Evolutionary conservation across 2,113 vertebrate species (phyloP), one percentile per base, ranked within the genome.

Genomic region (Otolemur garnettii): DNA sequence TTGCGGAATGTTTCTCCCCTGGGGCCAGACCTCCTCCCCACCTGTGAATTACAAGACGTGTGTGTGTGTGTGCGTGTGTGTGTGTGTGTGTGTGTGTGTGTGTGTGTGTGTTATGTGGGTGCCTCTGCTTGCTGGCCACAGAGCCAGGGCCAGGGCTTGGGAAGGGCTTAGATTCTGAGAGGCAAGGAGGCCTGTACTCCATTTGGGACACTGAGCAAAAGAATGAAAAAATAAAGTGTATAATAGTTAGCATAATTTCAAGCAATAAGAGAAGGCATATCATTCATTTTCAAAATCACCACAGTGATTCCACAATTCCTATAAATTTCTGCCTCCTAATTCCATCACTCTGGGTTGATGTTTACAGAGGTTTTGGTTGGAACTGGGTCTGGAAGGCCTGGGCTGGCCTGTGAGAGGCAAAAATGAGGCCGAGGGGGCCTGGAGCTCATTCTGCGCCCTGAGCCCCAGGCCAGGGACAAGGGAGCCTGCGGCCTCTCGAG

Each of bases 11-110:
- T 18, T 38, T 87, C 42, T 45, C 11, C 57, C 21, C 42, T 2
- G 45, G 19, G 2, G 24, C 4, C 11, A 15, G 3, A 42, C 28
- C 28, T 7, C 5, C 1, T 0, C 21, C 18, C n/a, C 0, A 5
- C 66, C n/a, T 5, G 24, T 11, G 38, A 42, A 24, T 33, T 17
- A 50, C n/a, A 33, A n/a, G 53, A 2, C 38, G 3, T 38, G 38
- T 38, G 38, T 2, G 21, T 11, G 28, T 53, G n/a, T n/a, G n/a
- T n/a, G n/a, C n/a, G n/a, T n/a, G n/a, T n/a, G n/a, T n/a, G n/a
- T n/a, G n/a, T n/a, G n/a, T n/a, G n/a, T n/a, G n/a, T n/a, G n/a
- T n/a, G n/a, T n/a, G n/a, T n/a, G n/a, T n/a, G n/a, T n/a, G n/a
- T n/a, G 3, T 38, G 38, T 38, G 38, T 2, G 21, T 11, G 28